Evolutionary conservation across 2,888 invertebrate species (phyloP), one percentile per base, ranked within the genome.

Genomic region (Onchidella celtica): DNA sequence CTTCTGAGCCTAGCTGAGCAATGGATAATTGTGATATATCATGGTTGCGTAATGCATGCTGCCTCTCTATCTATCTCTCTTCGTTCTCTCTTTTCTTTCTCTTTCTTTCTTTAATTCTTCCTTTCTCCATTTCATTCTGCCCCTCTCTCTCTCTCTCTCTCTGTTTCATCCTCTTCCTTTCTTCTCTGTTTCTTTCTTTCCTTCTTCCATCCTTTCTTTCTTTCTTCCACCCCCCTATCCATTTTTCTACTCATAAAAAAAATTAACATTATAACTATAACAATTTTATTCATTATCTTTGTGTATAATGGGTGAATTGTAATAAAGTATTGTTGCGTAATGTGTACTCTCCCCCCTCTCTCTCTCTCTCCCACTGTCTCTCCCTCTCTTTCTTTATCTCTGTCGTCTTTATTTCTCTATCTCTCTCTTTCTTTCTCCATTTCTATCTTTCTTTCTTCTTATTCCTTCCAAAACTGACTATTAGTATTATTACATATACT

Each of bases 71-170:
- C n/a, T n/a, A n/a, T n/a, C n/a, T 47, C 6, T 47, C 47, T 47
- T 6, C 47, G 9, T 47, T 47, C 9, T 47, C 47, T 6, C 47
- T 47, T 47, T 47, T 47, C 17, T 47, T 47, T 47, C 47, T 47
- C 47, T 47, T 17, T 11, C 47, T 47, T 11, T 47, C 47, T 47
- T 17, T 47, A 11, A 47, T 47, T 47, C 6, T 17, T 17, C 17
- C 47, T 47, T 47, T 11, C 17, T 17, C 17, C 47, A 9, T n/a
- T n/a, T 61, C 61, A 14, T n/a, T 3, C 55, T 73, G 9, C 24
- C 47, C 34, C 24, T 73, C 47, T 47, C n/a, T 55, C 27, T 73
- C 32, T 73, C 55, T 55, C 27, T 27, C 57, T 47, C 27, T 73
- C 38, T 55, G 24, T 57, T 57, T 27, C 27, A 55, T 32, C 55